Percentiles rank a stretch among this genome's conserved stretches.
Evolutionary conservation across 2,888 invertebrate species (phyloP).

Genomic region (Criorhina ranunculi): DNA sequence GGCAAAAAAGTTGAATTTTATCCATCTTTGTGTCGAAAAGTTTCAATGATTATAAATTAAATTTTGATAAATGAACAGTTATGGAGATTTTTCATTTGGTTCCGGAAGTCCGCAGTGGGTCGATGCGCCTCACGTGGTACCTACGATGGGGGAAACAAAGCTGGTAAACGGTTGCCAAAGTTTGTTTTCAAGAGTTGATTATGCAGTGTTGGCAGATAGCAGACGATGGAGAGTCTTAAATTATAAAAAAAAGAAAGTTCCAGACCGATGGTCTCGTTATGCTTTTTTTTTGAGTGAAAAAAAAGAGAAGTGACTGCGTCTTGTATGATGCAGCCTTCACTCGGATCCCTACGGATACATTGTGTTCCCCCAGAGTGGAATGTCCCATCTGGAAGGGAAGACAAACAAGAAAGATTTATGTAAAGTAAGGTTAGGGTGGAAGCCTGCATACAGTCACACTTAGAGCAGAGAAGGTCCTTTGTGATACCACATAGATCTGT

Average conservation of each 20-base stretch:
- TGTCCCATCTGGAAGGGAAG: too few species aligned
- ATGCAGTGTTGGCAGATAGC: slow-evolving; percentile 42
- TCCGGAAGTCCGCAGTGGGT: slow-evolving; percentile 6
- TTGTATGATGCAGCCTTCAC: too few species aligned
- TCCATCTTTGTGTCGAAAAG: slow-evolving; percentile 54
- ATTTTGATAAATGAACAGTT: slow-evolving; percentile 73
- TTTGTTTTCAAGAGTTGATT: slow-evolving; percentile 43
- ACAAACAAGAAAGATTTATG: too few species aligned
- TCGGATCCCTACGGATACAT: too few species aligned
- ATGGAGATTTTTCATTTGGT: slow-evolving; percentile 55
- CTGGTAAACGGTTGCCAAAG: slow-evolving; percentile 32
- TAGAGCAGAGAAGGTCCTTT: too few species aligned
- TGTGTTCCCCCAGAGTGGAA: too few species aligned
- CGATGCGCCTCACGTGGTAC: not conserved
- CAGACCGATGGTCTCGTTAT: not conserved
- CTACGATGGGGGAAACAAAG: too few species aligned
- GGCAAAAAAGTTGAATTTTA: slow-evolving; percentile 33
- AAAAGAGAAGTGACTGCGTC: too few species aligned
- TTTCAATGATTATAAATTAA: slow-evolving; percentile 73
- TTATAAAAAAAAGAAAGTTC: not conserved
- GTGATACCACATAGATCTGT: too few species aligned
- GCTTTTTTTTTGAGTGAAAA: too few species aligned
- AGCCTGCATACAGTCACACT: too few species aligned
- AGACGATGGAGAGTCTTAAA: slow-evolving; percentile 3
- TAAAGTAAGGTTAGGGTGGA: too few species aligned